These are phyloP conservation scores for Pampus argenteus DNA, from an alignment of 2,797 vertebrate genomes.

Conservation along the genomic window DNA sequence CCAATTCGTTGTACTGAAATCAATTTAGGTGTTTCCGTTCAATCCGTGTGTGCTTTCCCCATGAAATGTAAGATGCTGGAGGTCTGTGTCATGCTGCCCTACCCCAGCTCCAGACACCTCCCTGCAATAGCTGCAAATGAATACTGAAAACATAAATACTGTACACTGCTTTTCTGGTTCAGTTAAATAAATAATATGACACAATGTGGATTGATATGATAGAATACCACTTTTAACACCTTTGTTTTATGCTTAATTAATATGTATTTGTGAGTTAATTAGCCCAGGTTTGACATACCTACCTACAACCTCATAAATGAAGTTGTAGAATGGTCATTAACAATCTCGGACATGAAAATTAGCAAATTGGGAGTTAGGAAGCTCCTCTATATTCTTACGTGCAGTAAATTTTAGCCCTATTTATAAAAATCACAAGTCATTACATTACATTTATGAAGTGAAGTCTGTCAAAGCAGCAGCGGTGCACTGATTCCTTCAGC, in stretches of 20 bases:
- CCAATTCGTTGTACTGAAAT: constrained; percentile 34
- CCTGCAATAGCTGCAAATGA: neutral
- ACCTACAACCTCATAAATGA: no score
- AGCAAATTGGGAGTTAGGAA: no score
- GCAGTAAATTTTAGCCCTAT: neutral
- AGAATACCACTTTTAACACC: no score
- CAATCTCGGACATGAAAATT: no score
- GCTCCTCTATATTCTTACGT: no score
- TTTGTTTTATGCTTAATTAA: no score
- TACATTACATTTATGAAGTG: constrained; percentile 4
- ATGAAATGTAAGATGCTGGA: constrained; percentile 20
- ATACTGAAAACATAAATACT: neutral
- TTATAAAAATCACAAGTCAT: neutral
- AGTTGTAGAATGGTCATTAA: no score
- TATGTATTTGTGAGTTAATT: no score
- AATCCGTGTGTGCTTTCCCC: constrained; percentile 24
- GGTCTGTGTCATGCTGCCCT: constrained; percentile 2
- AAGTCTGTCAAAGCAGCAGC: constrained; percentile 20
- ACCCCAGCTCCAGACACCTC: neutral
- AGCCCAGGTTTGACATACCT: no score
- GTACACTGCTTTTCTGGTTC: neutral
- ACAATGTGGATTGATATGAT: no score
- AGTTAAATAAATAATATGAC: neutral
- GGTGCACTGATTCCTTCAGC: constrained; percentile 4
- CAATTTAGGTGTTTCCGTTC: constrained; percentile 45